A percentile compares a stretch with the other conserved stretches of the same genome.
phyloP scores from a whole-genome alignment of 2,888 invertebrate genomes.

The Alitta virens region DNA sequence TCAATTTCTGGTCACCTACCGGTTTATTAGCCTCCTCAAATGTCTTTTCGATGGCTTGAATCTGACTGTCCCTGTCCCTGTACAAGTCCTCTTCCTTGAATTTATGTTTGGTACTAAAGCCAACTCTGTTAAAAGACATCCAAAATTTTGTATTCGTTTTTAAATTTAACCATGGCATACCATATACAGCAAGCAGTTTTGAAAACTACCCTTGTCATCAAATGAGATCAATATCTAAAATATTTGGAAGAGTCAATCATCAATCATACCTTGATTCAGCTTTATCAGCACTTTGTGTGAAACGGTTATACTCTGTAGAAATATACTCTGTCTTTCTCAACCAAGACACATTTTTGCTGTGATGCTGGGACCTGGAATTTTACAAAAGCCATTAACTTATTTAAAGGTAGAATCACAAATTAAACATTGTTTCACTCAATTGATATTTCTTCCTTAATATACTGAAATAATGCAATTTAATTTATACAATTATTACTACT shows the following conservation, averaged over 20 bases:
- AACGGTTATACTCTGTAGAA: constrained; percentile 96
- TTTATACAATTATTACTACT: too few relatives aligned
- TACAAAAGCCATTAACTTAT: too few relatives aligned
- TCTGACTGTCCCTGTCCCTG: constrained; percentile 95
- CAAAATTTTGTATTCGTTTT: constrained; percentile 2
- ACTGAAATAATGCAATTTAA: too few relatives aligned
- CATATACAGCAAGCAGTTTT: constrained; percentile 1
- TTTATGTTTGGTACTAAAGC: constrained; percentile 94
- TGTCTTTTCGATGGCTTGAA: constrained; percentile 95
- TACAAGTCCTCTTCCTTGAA: constrained; percentile 85
- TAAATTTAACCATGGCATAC: neutral
- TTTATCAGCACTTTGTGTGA: constrained; percentile 94
- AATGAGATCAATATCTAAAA: too few relatives aligned
- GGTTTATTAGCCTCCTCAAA: constrained; percentile 77
- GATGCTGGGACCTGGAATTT: constrained; percentile 77
- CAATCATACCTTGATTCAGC: constrained; percentile 87
- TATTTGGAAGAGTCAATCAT: too few relatives aligned
- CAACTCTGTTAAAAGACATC: constrained; percentile 65
- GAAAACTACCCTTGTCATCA: too few relatives aligned
- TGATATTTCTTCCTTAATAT: too few relatives aligned
- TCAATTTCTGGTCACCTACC: constrained; percentile 55
- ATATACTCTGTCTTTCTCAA: constrained; percentile 97
- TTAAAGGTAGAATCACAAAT: too few relatives aligned
- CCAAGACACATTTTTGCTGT: constrained; percentile 97
- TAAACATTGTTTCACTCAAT: too few relatives aligned